These are phyloP conservation scores for Meriones psammophilus DNA, from an alignment of 2,797 vertebrate genomes.

Conservation along the genomic window DNA sequence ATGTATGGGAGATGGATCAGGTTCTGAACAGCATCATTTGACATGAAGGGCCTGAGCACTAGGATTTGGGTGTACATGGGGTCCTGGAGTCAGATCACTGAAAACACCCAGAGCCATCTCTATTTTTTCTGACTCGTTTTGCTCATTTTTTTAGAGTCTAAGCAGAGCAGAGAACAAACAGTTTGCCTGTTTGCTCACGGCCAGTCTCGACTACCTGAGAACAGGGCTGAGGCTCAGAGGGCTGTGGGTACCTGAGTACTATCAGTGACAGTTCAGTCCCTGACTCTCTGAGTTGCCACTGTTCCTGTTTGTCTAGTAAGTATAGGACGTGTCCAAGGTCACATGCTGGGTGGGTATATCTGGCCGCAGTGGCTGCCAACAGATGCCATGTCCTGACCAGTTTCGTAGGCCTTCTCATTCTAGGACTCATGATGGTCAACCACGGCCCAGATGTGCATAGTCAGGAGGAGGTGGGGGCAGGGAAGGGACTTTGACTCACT, in stretches of 20 bases:
- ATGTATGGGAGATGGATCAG: background rate
- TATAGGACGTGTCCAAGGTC: background rate
- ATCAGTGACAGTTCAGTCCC: background rate
- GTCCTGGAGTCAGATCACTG: background rate
- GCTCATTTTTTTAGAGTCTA: background rate
- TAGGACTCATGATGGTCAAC: background rate
- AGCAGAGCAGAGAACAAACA: too few species aligned
- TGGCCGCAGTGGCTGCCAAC: background rate
- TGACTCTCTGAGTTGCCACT: background rate
- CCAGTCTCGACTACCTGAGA: background rate
- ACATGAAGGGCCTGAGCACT: background rate
- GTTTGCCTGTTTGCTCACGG: background rate
- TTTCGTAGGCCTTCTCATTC: background rate
- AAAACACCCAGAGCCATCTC: background rate
- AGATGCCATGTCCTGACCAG: background rate
- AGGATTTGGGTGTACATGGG: background rate
- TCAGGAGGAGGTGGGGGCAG: background rate
- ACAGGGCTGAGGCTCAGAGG: background rate
- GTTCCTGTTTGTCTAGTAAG: background rate
- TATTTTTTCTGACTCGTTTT: background rate
- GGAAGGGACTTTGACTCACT: background rate
- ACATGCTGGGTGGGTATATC: background rate
- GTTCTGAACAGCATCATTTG: background rate
- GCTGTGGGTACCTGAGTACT: background rate
- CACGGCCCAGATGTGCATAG: background rate